Evolutionary conservation across 2,797 vertebrate genomes (phyloP).

Genomic region (Artibeus jamaicensis): DNA sequence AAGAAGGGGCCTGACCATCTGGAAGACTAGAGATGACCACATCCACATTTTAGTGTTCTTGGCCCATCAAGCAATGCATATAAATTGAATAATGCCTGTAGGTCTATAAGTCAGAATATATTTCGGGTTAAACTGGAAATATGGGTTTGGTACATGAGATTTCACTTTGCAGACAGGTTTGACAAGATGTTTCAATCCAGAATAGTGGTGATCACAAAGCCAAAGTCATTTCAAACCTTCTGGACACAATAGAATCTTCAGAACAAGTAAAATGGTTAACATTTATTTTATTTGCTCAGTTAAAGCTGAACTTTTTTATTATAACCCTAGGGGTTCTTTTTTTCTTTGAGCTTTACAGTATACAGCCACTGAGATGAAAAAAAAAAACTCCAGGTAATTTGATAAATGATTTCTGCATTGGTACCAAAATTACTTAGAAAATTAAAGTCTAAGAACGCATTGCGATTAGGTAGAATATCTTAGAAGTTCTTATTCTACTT

Average conservation of each 20-base stretch:
- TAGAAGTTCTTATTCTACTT: neutral
- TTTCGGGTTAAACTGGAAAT: neutral
- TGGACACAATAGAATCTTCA: neutral
- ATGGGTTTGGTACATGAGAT: neutral
- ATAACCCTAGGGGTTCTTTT: constrained; percentile 42
- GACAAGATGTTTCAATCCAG: neutral
- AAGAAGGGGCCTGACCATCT: neutral
- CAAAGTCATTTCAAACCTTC: constrained; percentile 36
- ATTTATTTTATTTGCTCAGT: constrained; percentile 21
- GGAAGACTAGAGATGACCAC: neutral
- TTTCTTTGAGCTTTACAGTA: constrained; percentile 27
- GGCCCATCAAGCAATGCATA: neutral
- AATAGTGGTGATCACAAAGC: neutral
- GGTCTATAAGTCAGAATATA: neutral
- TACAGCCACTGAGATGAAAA: constrained; percentile 15
- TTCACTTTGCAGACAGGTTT: neutral
- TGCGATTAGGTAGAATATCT: neutral
- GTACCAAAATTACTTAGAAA: constrained; percentile 45
- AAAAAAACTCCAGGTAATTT: constrained; percentile 44
- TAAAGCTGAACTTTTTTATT: constrained; percentile 52
- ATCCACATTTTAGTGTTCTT: neutral
- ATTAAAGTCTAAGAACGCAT: constrained; percentile 38
- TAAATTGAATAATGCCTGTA: neutral
- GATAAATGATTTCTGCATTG: constrained; percentile 45
- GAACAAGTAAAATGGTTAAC: constrained; percentile 8